These are phyloP conservation scores for Paralinhomoeus sp. DNA, from an alignment of 2,888 invertebrate species.

Conservation along the genomic window DNA sequence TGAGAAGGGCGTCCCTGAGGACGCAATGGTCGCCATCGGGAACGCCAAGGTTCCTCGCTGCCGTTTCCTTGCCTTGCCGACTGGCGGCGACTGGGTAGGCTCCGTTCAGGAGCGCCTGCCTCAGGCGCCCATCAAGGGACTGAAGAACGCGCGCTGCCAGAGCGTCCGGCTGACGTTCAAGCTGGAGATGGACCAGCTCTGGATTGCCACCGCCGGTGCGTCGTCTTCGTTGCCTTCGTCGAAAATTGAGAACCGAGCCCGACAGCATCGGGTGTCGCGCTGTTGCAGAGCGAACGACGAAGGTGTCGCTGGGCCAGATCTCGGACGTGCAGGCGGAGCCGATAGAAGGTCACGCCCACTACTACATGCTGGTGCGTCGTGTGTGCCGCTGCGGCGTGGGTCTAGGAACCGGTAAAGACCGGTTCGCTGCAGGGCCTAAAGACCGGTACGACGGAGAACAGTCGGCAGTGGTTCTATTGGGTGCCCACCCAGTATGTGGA, in stretches of 20 bases:
- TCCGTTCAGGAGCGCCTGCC: conserved; percentile 48
- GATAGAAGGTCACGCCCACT: conserved; percentile 65
- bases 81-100: too few relatives aligned
- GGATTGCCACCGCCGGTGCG: conserved; percentile 58
- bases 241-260: neutral
- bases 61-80: too few relatives aligned
- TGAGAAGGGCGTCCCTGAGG: conserved; percentile 69
- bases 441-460: conserved; percentile 69
- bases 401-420: neutral
- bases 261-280: neutral
- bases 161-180: conserved; percentile 76
- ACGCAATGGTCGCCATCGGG: conserved; percentile 62
- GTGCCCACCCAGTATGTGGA: conserved; percentile 63
- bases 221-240: too few relatives aligned
- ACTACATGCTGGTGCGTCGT: conserved; percentile 59
- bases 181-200: conserved; percentile 62
- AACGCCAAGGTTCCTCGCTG: too few relatives aligned
- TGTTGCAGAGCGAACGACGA: conserved; percentile 53
- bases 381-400: neutral
- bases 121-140: conserved; percentile 56
- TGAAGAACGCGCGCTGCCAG: conserved; percentile 67
- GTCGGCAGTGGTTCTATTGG: conserved; percentile 79
- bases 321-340: conserved; percentile 55
- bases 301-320: conserved; percentile 66
- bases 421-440: conserved; percentile 46